Percentiles rank a stretch among this genome's conserved stretches.
Evolutionary conservation across 2,113 vertebrate genomes (phyloP).

Genomic region (Nibea coibor): DNA sequence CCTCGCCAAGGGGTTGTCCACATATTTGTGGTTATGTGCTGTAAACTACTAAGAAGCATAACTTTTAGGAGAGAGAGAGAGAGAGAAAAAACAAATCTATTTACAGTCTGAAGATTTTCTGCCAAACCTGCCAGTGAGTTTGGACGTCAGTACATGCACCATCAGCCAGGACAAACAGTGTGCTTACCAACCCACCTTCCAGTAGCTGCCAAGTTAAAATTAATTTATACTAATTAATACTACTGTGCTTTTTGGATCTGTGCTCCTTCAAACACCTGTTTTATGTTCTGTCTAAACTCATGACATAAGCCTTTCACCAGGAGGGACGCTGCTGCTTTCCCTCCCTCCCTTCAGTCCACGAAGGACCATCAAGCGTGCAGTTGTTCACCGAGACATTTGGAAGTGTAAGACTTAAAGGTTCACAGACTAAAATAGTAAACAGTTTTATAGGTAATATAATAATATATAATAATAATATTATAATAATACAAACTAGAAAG

Average conservation of each 20-base stretch:
- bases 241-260: constrained; percentile 17
- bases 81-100: not conserved
- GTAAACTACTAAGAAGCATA: not conserved
- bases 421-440: not conserved
- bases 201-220: not conserved
- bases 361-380: not conserved
- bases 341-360: not conserved
- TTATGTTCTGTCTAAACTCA: constrained; percentile 1
- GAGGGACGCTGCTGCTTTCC: not conserved
- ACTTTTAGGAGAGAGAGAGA: not conserved
- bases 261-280: constrained; percentile 6
- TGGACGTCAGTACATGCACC: not conserved
- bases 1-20: no score
- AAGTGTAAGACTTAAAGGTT: not conserved
- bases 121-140: constrained; percentile 2
- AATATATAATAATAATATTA: no score
- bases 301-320: not conserved
- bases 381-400: not conserved
- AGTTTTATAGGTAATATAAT: not conserved
- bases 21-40: no score
- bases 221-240: constrained; percentile 8
- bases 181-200: constrained; percentile 5
- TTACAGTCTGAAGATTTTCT: not conserved
- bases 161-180: constrained; percentile 17
- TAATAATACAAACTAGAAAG: not conserved